A percentile compares a stretch with the other conserved stretches of the same genome.
phyloP scores from a whole-genome alignment of 2,113 vertebrate species.

The Python bivittatus region DNA sequence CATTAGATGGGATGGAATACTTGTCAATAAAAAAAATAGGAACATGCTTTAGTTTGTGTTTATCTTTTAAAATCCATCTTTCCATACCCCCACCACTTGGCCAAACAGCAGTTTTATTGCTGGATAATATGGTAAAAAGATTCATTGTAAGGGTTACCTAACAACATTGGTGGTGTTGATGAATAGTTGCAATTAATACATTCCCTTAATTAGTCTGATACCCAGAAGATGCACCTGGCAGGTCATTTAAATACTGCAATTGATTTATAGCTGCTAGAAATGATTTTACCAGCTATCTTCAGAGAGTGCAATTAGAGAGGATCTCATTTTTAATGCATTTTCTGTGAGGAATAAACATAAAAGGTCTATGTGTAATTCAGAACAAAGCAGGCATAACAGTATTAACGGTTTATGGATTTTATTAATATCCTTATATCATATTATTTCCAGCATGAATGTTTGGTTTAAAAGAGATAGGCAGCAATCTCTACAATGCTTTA shows the following conservation, averaged over 20 bases:
- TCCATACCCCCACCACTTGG: slow-evolving; percentile 45
- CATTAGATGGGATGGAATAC: slow-evolving; percentile 15
- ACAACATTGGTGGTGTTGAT: slow-evolving; percentile 81
- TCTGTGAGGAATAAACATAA: slow-evolving; percentile 83
- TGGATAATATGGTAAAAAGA: slow-evolving; percentile 75
- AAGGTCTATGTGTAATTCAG: slow-evolving; percentile 79
- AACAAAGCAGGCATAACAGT: slow-evolving; percentile 78
- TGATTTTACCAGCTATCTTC: slow-evolving; percentile 81
- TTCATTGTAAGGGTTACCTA: slow-evolving; percentile 78
- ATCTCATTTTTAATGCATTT: slow-evolving; percentile 79
- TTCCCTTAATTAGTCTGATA: slow-evolving; percentile 86
- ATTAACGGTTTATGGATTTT: slow-evolving; percentile 82
- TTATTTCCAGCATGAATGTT: slow-evolving; percentile 64
- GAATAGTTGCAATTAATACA: slow-evolving; percentile 86
- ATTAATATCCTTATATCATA: slow-evolving; percentile 78
- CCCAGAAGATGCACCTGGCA: slow-evolving; percentile 85
- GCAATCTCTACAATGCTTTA: slow-evolving; percentile 53
- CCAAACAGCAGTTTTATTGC: slow-evolving; percentile 72
- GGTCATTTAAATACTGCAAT: slow-evolving; percentile 85
- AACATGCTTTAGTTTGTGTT: slow-evolving; percentile 15
- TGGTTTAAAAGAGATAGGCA: slow-evolving; percentile 68
- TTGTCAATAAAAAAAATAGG: slow-evolving; percentile 35
- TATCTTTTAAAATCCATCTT: neutral
- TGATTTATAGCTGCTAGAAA: slow-evolving; percentile 84
- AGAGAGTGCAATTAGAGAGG: slow-evolving; percentile 81